These are phyloP conservation scores for Danio kyathit DNA, from an alignment of 2,797 vertebrate genomes.

Conservation along the genomic window DNA sequence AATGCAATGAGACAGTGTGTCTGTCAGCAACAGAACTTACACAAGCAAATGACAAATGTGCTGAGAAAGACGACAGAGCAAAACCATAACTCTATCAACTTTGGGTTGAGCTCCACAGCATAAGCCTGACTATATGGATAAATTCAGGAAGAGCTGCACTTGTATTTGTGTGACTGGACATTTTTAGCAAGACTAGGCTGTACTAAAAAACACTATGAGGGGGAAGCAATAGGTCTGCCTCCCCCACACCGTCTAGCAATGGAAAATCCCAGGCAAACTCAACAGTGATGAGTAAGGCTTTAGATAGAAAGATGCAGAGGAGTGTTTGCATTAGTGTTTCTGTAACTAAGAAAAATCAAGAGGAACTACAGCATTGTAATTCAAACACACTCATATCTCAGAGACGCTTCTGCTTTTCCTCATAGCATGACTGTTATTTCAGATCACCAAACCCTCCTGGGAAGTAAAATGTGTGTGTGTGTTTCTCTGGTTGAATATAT, in stretches of 20 bases:
- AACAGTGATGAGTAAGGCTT: slow-evolving; percentile 60
- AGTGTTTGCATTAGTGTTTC: slow-evolving; percentile 60
- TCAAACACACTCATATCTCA: slow-evolving; percentile 38
- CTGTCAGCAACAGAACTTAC: slow-evolving; percentile 2
- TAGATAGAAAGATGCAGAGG: slow-evolving; percentile 32
- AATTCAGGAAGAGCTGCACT: neutral
- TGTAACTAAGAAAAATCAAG: slow-evolving; percentile 60
- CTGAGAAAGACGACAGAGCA: neutral
- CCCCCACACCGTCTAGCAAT: neutral
- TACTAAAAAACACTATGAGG: neutral
- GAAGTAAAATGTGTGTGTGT: slow-evolving; percentile 5
- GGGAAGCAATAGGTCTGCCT: neutral
- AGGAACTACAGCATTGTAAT: slow-evolving; percentile 24
- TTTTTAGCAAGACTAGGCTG: neutral
- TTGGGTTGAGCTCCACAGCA: neutral
- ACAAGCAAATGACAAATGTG: slow-evolving; percentile 5
- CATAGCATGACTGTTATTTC: slow-evolving; percentile 1
- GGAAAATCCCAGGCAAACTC: slow-evolving; percentile 43
- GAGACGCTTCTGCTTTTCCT: slow-evolving; percentile 41
- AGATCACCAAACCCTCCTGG: slow-evolving; percentile 1
- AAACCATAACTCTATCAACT: neutral
- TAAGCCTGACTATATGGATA: neutral
- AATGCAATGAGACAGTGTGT: neutral
- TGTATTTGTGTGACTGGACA: neutral
- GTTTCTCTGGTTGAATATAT: neutral